Evolutionary conservation across 2,113 vertebrate genomes (phyloP), one percentile per base, ranked within the genome.

Genomic region (Campylorhamphus procurvoides): DNA sequence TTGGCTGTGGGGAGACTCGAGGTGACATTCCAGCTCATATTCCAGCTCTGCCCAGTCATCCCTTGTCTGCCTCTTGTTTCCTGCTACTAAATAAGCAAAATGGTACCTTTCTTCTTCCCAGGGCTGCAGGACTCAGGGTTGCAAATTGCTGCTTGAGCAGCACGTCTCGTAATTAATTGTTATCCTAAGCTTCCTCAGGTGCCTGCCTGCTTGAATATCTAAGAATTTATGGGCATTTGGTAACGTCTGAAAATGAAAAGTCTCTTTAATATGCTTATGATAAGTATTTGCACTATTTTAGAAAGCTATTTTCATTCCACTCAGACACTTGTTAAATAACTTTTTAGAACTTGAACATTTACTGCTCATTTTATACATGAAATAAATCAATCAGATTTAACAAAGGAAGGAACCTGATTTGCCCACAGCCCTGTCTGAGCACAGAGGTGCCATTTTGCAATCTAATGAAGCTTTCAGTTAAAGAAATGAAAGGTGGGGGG

Each of bases 331-430:
- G 85, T 94, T 96, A 95, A 95, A 93, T 95, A 94, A 96, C 96
- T 93, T 94, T 92, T 95, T 95, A 94, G 89, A 96, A 95, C 89
- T 94, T 85, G 90, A 95, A 86, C 93, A 83, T 93, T 94, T 97
- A 95, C 92, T 93, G 85, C 92, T 96, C 66, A 50, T 96, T 95
- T 97, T 97, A 93, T 81, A 96, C 33, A 60, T 86, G 93, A 91
- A 97, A 96, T 94, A 96, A 97, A 97, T 95, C 94, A 96, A 94
- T 94, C 95, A 91, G 91, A 72, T 97, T 95, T 96, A 95, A 96
- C 95, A 97, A 97, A 96, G 93, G 86, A 94, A 92, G 91, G 90
- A 94, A 93, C 52, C 75, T 64, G 81, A 88, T 97, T 97, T 97
- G 95, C 94, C 80, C 96, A 87, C 85, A 96, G 93, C 88, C 49